A percentile compares a stretch with the other conserved stretches of the same genome.
These are phyloP conservation scores for Myzus persicae DNA, from an alignment of 1,140 invertebrate genomes.

Conservation along the genomic window DNA sequence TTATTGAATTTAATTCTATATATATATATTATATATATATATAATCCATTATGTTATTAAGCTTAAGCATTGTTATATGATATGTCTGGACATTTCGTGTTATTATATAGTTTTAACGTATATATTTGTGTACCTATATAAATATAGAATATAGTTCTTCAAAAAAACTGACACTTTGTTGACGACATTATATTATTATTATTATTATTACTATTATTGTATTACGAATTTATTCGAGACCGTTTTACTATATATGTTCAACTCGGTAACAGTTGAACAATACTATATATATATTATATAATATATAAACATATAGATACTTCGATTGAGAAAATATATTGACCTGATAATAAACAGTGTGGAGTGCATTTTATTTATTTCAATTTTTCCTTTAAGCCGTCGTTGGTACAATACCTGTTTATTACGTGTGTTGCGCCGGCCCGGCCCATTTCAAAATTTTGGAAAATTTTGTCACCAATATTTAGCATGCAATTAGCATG, in stretches of 20 bases:
- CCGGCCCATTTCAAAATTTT: no score
- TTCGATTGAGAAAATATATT: constrained; percentile 9
- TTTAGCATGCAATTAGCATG: no score
- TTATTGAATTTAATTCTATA: neutral
- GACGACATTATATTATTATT: neutral
- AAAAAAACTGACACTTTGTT: neutral
- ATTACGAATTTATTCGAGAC: constrained; percentile 4
- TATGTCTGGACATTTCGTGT: neutral
- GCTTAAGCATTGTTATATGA: neutral
- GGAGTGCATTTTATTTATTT: neutral
- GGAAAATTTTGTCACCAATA: no score
- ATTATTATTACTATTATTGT: neutral
- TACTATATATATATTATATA: no score
- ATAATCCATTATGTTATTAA: neutral
- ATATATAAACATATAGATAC: neutral
- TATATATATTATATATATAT: neutral
- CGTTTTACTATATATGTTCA: neutral
- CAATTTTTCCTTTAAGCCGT: neutral
- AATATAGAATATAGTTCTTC: neutral
- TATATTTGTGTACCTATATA: neutral
- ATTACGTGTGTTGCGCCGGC: no score
- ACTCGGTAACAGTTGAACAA: neutral
- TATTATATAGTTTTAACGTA: neutral
- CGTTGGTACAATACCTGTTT: neutral
- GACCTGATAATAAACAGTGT: neutral